These are phyloP conservation scores for Epinephelus lanceolatus DNA, from an alignment of 2,113 vertebrate genomes.

Conservation along the genomic window DNA sequence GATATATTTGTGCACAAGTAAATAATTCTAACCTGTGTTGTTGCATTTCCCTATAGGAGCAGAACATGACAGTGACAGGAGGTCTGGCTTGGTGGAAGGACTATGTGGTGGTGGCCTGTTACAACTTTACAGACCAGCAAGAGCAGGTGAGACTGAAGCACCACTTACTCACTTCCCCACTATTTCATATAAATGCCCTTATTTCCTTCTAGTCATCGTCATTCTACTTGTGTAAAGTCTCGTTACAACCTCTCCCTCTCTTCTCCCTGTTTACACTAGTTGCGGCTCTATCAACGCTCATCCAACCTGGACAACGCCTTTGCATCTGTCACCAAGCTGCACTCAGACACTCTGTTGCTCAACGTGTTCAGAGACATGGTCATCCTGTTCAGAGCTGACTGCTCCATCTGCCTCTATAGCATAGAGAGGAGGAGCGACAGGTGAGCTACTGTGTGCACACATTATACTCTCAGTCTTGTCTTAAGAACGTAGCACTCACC, in stretches of 20 bases:
- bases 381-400: slow-evolving; percentile 95
- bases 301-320: slow-evolving; percentile 98
- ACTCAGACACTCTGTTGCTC: slow-evolving; percentile 91
- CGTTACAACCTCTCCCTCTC: neutral
- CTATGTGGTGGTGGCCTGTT: slow-evolving; percentile 97
- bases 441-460: slow-evolving; percentile 78
- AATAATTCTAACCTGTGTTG: neutral
- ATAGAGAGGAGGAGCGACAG: slow-evolving; percentile 91
- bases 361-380: slow-evolving; percentile 96
- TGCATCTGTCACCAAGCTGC: slow-evolving; percentile 94
- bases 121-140: slow-evolving; percentile 94
- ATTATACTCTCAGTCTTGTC: neutral
- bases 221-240: neutral
- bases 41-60: slow-evolving; percentile 86
- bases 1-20: neutral
- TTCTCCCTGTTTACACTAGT: slow-evolving; percentile 73
- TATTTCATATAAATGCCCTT: neutral
- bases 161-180: no score
- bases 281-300: slow-evolving; percentile 93
- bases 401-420: slow-evolving; percentile 98
- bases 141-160: slow-evolving; percentile 89
- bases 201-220: neutral
- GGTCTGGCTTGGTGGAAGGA: slow-evolving; percentile 98
- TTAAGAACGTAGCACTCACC: neutral
- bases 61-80: slow-evolving; percentile 97